These are phyloP conservation scores for Raja brachyura DNA, from an alignment of 2,113 vertebrate genomes.

Conservation along the genomic window DNA sequence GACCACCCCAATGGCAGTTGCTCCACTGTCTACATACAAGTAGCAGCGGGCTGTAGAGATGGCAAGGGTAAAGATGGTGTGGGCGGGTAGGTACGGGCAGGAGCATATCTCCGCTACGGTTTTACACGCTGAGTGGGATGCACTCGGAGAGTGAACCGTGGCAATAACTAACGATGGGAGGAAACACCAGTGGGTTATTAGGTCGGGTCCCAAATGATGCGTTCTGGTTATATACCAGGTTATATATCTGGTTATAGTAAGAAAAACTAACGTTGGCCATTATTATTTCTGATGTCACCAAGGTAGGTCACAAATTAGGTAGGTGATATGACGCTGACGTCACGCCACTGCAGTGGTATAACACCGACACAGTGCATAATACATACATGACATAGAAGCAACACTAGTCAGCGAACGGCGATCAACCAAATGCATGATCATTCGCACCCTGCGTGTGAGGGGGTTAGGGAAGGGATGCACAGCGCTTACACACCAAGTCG, in stretches of 20 bases:
- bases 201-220: background rate
- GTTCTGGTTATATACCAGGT: background rate
- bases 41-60: background rate
- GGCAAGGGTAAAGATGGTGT: background rate
- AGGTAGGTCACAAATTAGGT: background rate
- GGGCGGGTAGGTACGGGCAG: background rate
- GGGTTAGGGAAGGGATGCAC: too few relatives aligned
- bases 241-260: too few relatives aligned
- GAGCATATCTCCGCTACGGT: background rate
- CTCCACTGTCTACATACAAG: too few relatives aligned
- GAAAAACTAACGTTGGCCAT: background rate
- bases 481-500: too few relatives aligned
- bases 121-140: background rate
- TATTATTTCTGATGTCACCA: slow-evolving; percentile 20
- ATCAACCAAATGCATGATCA: background rate
- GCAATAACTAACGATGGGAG: background rate
- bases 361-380: background rate
- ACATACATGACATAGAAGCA: background rate
- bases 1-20: background rate
- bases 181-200: background rate
- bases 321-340: slow-evolving; percentile 22
- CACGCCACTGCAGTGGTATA: slow-evolving; percentile 33
- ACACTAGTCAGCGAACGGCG: background rate
- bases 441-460: too few relatives aligned
- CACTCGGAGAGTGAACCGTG: background rate